Conservation (phyloP, 2,797 vertebrate genomes). For the Ceryle rudis region DNA sequence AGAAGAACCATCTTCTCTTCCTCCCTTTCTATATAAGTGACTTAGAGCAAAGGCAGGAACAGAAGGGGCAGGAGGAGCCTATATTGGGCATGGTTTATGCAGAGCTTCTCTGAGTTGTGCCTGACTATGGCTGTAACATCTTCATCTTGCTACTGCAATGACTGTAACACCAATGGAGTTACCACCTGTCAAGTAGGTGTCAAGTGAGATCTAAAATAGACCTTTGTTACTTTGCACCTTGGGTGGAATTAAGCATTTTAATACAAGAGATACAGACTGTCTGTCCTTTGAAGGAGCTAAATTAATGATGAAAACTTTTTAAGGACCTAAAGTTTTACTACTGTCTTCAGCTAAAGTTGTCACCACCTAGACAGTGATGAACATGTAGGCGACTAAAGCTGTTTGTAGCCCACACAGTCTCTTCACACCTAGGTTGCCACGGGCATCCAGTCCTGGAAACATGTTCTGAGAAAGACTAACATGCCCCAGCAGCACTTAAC, state of each 20-base stretch:
- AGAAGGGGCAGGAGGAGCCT: background rate
- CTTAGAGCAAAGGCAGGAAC: background rate
- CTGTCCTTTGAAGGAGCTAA: background rate
- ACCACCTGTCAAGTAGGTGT: background rate
- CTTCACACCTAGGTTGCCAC: slow-evolving; percentile 14
- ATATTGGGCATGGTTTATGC: background rate
- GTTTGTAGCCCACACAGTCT: slow-evolving; percentile 4
- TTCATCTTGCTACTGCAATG: background rate
- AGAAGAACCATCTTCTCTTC: background rate
- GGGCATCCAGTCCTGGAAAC: background rate
- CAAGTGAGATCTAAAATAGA: background rate
- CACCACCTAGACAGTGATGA: slow-evolving; percentile 6
- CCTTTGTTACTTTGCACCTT: background rate
- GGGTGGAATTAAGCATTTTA: background rate
- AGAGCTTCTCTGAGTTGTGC: background rate
- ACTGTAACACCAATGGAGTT: background rate
- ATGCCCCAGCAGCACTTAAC: background rate
- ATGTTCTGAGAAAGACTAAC: slow-evolving; percentile 10
- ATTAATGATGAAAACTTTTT: background rate
- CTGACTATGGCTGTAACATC: background rate
- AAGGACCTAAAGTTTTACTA: background rate
- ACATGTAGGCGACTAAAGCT: background rate
- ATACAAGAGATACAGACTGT: background rate
- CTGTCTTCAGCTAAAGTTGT: background rate
- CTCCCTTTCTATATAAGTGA: background rate